Evolutionary conservation across 2,888 invertebrate species (phyloP).

Genomic region (Argynnis bischoffii): DNA sequence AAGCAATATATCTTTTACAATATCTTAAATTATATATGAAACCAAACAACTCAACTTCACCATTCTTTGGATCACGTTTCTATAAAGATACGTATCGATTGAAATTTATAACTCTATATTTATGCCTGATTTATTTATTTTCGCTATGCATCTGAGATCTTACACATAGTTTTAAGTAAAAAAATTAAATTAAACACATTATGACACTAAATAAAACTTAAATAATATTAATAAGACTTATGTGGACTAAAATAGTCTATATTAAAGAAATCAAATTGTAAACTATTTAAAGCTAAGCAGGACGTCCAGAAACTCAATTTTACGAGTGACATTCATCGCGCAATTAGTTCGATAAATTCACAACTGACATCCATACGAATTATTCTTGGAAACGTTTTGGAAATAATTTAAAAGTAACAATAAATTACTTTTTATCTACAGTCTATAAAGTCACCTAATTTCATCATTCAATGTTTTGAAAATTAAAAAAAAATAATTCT

Average conservation of each 20-base stretch:
- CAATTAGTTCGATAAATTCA: conserved; percentile 51
- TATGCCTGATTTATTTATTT: conserved; percentile 33
- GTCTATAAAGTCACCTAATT: conserved; percentile 75
- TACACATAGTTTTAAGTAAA: conserved; percentile 34
- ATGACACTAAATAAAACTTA: conserved; percentile 41
- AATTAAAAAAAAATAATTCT: conserved; percentile 63
- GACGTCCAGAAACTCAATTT: conserved; percentile 66
- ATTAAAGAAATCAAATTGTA: conserved; percentile 51
- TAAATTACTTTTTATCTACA: conserved; percentile 76
- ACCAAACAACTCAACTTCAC: conserved; percentile 21
- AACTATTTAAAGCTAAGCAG: conserved; percentile 78
- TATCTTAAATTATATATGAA: conserved; percentile 24
- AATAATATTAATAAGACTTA: conserved; percentile 44
- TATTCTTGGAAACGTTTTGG: conserved; percentile 70
- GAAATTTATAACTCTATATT: conserved; percentile 24
- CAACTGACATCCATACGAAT: conserved; percentile 59
- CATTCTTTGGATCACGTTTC: conserved; percentile 33
- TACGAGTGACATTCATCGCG: conserved; percentile 55
- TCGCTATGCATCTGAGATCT: conserved; percentile 36
- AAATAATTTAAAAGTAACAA: conserved; percentile 79
- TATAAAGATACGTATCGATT: conserved; percentile 24
- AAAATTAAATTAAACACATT: conserved; percentile 33
- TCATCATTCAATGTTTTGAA: conserved; percentile 67
- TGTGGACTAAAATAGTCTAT: conserved; percentile 43
- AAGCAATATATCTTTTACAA: conserved; percentile 17